Percentiles rank a stretch among this genome's conserved stretches.
Evolutionary conservation across 2,113 vertebrate genomes (phyloP).

Genomic region (Spheniscus mendiculus): DNA sequence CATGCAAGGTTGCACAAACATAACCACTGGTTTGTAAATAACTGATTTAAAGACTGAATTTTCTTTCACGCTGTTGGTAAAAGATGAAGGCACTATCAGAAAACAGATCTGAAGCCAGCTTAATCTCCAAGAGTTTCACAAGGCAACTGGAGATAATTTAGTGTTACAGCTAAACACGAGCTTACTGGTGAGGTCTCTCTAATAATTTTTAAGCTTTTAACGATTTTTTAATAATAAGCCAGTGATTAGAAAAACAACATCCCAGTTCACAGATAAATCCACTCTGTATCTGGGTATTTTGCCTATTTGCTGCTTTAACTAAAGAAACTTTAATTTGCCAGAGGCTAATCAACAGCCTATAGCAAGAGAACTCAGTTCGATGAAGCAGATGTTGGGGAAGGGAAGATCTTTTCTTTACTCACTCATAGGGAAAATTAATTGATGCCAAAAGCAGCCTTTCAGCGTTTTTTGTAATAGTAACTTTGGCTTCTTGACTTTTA

Average conservation of each 20-base stretch:
- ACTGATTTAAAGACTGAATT: constrained; percentile 5
- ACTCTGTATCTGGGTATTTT: not conserved
- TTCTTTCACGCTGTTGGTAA: constrained; percentile 29
- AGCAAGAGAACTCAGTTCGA: not conserved
- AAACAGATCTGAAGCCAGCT: constrained; percentile 28
- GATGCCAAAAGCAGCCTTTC: constrained; percentile 18
- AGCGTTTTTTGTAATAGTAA: not conserved
- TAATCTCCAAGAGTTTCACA: not conserved
- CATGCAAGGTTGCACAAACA: not conserved
- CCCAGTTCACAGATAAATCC: not conserved
- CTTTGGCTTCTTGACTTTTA: constrained; percentile 1
- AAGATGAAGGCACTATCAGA: constrained; percentile 16
- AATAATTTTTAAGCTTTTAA: constrained; percentile 45
- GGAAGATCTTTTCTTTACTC: constrained; percentile 25
- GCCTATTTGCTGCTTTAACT: constrained; percentile 7
- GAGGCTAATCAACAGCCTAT: not conserved
- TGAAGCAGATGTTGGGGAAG: constrained; percentile 23
- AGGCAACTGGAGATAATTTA: constrained; percentile 20
- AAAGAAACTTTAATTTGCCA: constrained; percentile 17
- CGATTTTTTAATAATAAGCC: constrained; percentile 52
- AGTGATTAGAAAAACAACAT: not conserved
- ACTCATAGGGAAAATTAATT: constrained; percentile 4
- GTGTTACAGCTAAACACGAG: constrained; percentile 4
- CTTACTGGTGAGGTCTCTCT: constrained; percentile 19
- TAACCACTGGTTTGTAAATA: constrained; percentile 20